phyloP scores from a whole-genome alignment of 1,140 invertebrate species.

The Dendrolimus kikuchii region DNA sequence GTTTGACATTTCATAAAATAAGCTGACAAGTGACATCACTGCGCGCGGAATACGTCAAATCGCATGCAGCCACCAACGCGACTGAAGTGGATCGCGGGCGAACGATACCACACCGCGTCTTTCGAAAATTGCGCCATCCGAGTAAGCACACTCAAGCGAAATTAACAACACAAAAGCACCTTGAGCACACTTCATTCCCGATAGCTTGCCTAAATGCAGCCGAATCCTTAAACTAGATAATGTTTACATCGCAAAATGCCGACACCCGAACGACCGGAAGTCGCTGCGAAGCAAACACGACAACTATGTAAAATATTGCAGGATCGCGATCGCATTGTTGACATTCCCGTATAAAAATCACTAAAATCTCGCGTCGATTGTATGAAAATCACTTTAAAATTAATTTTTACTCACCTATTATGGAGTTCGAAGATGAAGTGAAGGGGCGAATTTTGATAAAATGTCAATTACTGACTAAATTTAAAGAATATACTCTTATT shows the following conservation, averaged over 20 bases:
- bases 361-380: constrained; percentile 69
- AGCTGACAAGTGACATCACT: constrained; percentile 67
- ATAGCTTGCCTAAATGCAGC: constrained; percentile 47
- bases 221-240: constrained; percentile 67
- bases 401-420: constrained; percentile 78
- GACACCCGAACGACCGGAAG: constrained; percentile 73
- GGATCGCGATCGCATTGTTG: constrained; percentile 82
- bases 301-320: constrained; percentile 87
- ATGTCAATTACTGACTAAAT: constrained; percentile 75
- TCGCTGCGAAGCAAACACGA: constrained; percentile 77
- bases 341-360: constrained; percentile 77
- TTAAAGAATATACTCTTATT: constrained; percentile 87
- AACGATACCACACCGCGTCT: constrained; percentile 70
- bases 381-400: constrained; percentile 73
- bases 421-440: constrained; percentile 74
- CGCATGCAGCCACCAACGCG: constrained; percentile 67
- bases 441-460: constrained; percentile 78
- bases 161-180: constrained; percentile 70
- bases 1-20: constrained; percentile 70
- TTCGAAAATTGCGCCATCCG: constrained; percentile 72
- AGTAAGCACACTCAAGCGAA: constrained; percentile 67
- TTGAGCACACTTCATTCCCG: constrained; percentile 65
- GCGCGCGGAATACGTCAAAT: constrained; percentile 70
- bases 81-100: constrained; percentile 69
- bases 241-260: constrained; percentile 71